These are phyloP conservation scores for Aegotheles bennettii DNA, from an alignment of 2,113 vertebrate species.

Conservation along the genomic window DNA sequence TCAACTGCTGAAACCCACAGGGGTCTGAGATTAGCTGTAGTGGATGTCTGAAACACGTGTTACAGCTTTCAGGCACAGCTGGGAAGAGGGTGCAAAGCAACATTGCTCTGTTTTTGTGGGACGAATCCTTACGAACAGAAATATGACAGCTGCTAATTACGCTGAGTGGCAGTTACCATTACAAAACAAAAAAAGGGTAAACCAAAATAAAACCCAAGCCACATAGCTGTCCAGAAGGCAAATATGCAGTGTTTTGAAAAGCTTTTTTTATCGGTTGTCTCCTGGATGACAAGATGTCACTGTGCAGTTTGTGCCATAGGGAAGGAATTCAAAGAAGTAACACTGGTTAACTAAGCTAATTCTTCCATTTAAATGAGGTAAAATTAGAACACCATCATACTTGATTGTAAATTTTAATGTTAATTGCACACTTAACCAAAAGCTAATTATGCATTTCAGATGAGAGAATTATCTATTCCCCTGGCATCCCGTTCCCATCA, in stretches of 20 bases:
- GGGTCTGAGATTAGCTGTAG: neutral
- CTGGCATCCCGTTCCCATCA: neutral
- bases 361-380: neutral
- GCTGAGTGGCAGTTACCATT: neutral
- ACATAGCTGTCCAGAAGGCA: neutral
- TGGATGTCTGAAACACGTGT: neutral
- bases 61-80: conserved; percentile 28
- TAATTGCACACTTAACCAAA: conserved; percentile 51
- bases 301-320: neutral
- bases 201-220: neutral
- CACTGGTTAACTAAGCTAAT: neutral
- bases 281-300: neutral
- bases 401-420: conserved; percentile 55
- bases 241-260: neutral
- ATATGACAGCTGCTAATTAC: conserved; percentile 50
- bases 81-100: conserved; percentile 16
- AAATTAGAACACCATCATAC: conserved; percentile 37
- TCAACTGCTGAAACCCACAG: neutral
- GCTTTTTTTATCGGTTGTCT: neutral
- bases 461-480: conserved; percentile 41
- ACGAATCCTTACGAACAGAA: neutral
- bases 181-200: neutral
- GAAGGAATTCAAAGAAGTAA: neutral
- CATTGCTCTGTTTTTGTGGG: neutral
- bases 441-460: conserved; percentile 51